These are phyloP conservation scores for Catharus fuscescens DNA, from an alignment of 2,113 vertebrate species.

Conservation along the genomic window DNA sequence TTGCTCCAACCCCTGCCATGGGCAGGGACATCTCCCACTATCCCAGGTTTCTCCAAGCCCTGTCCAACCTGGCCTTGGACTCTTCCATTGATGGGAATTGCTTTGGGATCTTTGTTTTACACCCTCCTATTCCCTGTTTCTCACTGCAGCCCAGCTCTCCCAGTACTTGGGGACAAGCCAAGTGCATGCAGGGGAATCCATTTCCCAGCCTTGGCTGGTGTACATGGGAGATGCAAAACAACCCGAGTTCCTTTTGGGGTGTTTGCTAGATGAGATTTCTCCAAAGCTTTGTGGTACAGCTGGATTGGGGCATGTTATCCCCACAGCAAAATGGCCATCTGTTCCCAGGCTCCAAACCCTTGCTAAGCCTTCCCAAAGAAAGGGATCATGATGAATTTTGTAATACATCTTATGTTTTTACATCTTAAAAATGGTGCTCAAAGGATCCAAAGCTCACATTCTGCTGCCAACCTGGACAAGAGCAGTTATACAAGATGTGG, in stretches of 20 bases:
- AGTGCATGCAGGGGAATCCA: background rate
- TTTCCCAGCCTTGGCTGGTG: background rate
- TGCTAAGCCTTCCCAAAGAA: background rate
- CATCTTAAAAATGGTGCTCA: background rate
- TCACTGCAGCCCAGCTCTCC: background rate
- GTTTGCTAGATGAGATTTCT: background rate
- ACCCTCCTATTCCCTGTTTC: background rate
- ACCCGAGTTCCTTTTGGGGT: too few relatives aligned
- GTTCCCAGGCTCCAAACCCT: background rate
- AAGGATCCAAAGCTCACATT: background rate
- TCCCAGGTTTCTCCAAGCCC: background rate
- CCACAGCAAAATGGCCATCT: background rate
- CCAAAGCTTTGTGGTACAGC: background rate
- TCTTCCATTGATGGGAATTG: background rate
- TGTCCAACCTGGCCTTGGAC: fast-evolving
- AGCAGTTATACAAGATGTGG: background rate
- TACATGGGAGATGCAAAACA: background rate
- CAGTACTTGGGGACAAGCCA: background rate
- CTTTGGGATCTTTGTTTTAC: background rate
- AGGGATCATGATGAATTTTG: background rate
- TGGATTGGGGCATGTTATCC: too few relatives aligned
- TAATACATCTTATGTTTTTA: background rate
- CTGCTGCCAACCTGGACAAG: background rate
- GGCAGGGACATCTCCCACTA: background rate
- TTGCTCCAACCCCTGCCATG: background rate